Base-by-base conservation (phyloP, 2,888 invertebrate species). In the Apamea crenata region DNA sequence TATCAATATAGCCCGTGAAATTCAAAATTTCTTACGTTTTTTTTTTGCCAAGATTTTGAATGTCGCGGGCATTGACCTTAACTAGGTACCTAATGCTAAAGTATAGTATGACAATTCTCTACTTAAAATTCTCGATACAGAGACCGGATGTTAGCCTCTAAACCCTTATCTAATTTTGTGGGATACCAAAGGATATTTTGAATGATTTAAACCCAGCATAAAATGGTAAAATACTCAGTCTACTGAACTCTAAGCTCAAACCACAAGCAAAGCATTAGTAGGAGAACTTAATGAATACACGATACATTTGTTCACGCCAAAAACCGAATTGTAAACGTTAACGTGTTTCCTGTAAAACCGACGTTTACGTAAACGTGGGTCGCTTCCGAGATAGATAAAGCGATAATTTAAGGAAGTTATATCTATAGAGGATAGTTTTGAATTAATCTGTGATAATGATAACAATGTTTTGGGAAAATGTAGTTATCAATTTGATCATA, bases 321-420 rank as follows among this genome's bases (percentile, higher is more conserved):
- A 81, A 86, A 74, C 71, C 82, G 25, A 73, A 71, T 36, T 65
- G 36, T 40, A n/a, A 81, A 85, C 53, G 81, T 67, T 68, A 72
- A 66, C 69, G 21, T 69, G 78, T 78, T 87, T 61, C 68, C 25
- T 32, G 36, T 74, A 72, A 59, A 83, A 65, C 70, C 72, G 67
- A 72, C 66, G 65, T 75, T 84, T 66, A 71, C 68, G 74, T 75
- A 50, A 75, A 84, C 84, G 69, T 87, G 80, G 79, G 87, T 84
- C 66, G 80, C 68, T 75, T 87, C 59, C 63, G 79, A 83, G 67
- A 61, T 67, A 70, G 61, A 73, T 78, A 75, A 66, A 66, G 59
- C 68, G 61, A 69, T 84, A 66, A 74, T 83, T 83, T 67, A 32
- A 47, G 12, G 25, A 47, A 87, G 36, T 25, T 47, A 21, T 63